These are phyloP conservation scores for Coranthus polyacanthus DNA, from an alignment of 2,797 vertebrate genomes.

Conservation along the genomic window DNA sequence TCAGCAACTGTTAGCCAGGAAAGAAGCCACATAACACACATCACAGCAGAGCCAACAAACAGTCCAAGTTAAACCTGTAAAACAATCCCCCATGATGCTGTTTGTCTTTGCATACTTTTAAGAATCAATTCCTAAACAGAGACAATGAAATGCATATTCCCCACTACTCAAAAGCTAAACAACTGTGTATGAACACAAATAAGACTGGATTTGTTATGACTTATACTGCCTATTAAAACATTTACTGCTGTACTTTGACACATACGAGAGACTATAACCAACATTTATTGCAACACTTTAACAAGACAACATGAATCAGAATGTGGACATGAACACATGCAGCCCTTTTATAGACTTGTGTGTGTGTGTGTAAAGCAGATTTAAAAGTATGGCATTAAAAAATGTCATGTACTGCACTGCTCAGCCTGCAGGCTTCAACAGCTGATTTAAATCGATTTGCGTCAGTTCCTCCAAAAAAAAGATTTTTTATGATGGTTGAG, in stretches of 20 bases:
- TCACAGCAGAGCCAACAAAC: background rate
- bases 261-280: background rate
- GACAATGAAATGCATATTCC: conserved; percentile 6
- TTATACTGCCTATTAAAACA: conserved; percentile 18
- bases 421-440: too few relatives aligned
- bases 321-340: conserved; percentile 2
- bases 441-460: too few relatives aligned
- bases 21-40: background rate
- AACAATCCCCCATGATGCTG: background rate
- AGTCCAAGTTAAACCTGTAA: background rate
- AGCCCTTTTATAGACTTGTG: conserved; percentile 14
- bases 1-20: background rate
- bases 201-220: conserved; percentile 3
- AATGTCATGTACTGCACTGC: background rate
- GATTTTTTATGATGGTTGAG: too few relatives aligned
- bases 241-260: conserved; percentile 1
- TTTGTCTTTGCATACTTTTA: background rate
- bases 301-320: conserved; percentile 25
- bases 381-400: conserved; percentile 18
- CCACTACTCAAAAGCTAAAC: background rate
- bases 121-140: background rate
- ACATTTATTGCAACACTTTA: conserved; percentile 17
- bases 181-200: conserved; percentile 10
- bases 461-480: too few relatives aligned
- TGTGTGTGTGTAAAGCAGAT: conserved; percentile 9